Evolutionary conservation across 2,797 vertebrate genomes (phyloP), one percentile per base, ranked within the genome.

Genomic region (Huso huso): DNA sequence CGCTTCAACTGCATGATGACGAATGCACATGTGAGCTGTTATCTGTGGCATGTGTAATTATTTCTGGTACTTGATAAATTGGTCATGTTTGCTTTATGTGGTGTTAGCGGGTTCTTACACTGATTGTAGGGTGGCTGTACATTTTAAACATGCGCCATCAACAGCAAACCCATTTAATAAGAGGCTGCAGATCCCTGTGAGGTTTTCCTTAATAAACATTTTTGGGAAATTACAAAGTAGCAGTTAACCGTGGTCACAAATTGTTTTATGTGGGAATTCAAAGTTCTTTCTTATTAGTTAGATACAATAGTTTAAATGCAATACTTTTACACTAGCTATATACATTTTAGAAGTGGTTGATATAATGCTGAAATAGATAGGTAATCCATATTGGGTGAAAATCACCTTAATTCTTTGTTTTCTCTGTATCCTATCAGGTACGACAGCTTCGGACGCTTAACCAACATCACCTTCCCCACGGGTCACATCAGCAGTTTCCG

Each of bases 381-480:
- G 23, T 37, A 3, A 37, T 37, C 23, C 23, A 37, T 3, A 7
- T 55, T 55, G 9, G 52, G 52, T 55, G 52, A 53, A 37, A 37
- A 37, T 4, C 23, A 37, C 23, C 23, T 37, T 3, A 37, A 37
- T 37, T 37, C 52, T 18, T 1, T 59, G 8, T 51, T 18, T 13
- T 13, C 63, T 51, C 48, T 49, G 48, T 59, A 7, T 75, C 64
- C 68, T 86, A 84, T 68, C 82, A 99, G 97, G 84, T 99, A 98
- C 0, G 93, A 99, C 90, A 89, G 86, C 78, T 97, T 94, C 51
- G 96, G 96, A 11, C 94, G 94, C 59, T 86, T 99, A 78, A 98
- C 95, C 78, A 99, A 99, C 4, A 87, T 98, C 82, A 99, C 97
- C 69, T 95, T 96, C 88, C 97, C 97, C 13, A 97, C 95, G 1